Evolutionary conservation across 1,140 invertebrate species (phyloP), one percentile per base, ranked within the genome.

Genomic region (Thrips palmi): DNA sequence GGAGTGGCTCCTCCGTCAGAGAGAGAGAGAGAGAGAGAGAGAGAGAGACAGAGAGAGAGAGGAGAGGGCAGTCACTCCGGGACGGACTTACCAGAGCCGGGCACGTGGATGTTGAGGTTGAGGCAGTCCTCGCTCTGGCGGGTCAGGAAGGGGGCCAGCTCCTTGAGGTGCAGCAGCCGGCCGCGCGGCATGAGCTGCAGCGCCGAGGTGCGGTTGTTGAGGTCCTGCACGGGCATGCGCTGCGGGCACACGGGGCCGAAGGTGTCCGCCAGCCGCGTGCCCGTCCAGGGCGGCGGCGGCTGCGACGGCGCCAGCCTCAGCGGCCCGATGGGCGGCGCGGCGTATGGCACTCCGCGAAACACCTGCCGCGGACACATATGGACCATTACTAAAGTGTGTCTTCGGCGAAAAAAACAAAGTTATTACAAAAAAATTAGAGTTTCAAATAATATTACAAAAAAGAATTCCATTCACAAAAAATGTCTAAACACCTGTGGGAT

Each of bases 91-190:
- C 77, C 77, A 60, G 73, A 76, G 59, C 72, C 74, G 40, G 84
- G 84, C 39, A 84, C 79, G 53, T 83, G 88, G 37, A 91, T 73
- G 54, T 92, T 92, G 45, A 91, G 66, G 54, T 77, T 80, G 28
- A 92, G 69, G 55, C 87, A 92, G 59, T 92, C 84, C 59, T 92
- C 86, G 57, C 71, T 80, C 56, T 87, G 80, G 50, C 85, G 79
- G 43, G 62, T 61, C 20, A 89, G 59, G 46, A 72, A 60, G 5
- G 73, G 73, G 14, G 71, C 49, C 30, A 77, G 61, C 45, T 64
- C 66, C 38, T 65, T 64, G 35, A 81, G 56, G 50, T 75, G 69
- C 49, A 67, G 63, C 59, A 72, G 77, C 23, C 74, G 58, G 32
- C 68, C 74, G 24, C 65, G 60, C 3, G 77, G 76, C 77, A 80